Evolutionary conservation across 2,113 vertebrate genomes (phyloP).

Genomic region (Ellobius talpinus): DNA sequence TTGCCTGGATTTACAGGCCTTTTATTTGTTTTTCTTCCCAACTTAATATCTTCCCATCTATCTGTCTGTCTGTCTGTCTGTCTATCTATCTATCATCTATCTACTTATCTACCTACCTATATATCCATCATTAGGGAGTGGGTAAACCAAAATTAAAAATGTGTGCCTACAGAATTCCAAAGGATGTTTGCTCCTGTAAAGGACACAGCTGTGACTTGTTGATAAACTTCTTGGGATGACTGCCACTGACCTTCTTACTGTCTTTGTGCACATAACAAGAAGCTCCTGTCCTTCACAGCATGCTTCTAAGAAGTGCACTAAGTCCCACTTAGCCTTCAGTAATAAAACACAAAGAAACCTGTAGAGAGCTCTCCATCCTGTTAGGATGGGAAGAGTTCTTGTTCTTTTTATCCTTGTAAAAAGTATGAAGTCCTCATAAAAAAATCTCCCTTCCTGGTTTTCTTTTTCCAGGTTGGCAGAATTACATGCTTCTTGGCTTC

Average conservation of each 20-base stretch:
- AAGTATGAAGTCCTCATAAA: not conserved
- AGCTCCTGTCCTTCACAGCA: not conserved
- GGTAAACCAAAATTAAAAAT: not conserved
- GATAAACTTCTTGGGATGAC: not conserved
- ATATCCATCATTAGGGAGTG: not conserved
- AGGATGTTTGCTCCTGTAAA: not conserved
- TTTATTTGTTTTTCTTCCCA: not conserved
- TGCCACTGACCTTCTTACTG: too few relatives aligned
- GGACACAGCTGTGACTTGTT: not conserved
- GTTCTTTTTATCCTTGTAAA: not conserved
- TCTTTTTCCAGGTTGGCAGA: slow-evolving; percentile 48
- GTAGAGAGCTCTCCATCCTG: not conserved
- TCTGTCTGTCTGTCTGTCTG: not conserved
- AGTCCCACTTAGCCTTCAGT: not conserved
- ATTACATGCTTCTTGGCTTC: not conserved
- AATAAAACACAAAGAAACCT: not conserved
- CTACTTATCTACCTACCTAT: not conserved
- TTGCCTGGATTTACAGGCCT: not conserved
- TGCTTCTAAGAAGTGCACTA: not conserved
- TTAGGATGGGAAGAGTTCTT: not conserved
- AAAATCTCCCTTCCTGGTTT: not conserved
- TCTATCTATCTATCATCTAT: not conserved
- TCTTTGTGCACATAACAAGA: not conserved
- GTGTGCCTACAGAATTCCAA: not conserved
- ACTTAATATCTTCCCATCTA: not conserved